Percentiles rank a stretch among this genome's conserved stretches.
phyloP scores from a whole-genome alignment of 2,113 vertebrate species.

The Lamprologus callipterus region DNA sequence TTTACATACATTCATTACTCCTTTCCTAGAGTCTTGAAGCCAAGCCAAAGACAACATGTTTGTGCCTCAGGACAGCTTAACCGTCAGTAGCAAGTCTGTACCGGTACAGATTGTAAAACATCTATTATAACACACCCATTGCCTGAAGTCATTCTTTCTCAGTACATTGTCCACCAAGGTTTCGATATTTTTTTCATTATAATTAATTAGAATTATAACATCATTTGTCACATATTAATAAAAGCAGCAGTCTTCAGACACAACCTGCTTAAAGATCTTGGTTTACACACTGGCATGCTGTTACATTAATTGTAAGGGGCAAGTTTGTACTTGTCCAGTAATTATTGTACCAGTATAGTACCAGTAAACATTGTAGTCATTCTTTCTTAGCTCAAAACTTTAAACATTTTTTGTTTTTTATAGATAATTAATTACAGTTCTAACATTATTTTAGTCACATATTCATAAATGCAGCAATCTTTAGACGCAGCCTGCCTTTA shows the following conservation, averaged over 20 bases:
- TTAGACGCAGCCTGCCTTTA: rapidly evolving
- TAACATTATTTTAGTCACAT: not conserved
- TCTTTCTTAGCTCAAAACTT: not conserved
- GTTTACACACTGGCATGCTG: not conserved
- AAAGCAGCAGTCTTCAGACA: not conserved
- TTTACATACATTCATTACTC: conserved; percentile 1
- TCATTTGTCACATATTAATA: not conserved
- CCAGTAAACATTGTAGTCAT: not conserved
- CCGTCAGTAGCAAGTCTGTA: conserved; percentile 78
- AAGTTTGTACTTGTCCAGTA: not conserved
- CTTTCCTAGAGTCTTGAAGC: conserved; percentile 77
- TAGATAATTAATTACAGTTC: not conserved
- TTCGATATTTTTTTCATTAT: not conserved
- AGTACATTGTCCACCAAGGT: not conserved
- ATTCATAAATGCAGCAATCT: not conserved
- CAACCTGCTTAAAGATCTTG: not conserved
- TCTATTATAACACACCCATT: not conserved
- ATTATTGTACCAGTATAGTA: not conserved
- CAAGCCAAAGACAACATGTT: conserved; percentile 81
- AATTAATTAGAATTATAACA: not conserved
- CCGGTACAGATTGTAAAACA: not conserved
- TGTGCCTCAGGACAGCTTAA: conserved; percentile 74
- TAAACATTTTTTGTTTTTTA: not conserved
- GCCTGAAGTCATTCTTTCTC: not conserved
- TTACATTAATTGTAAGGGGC: not conserved